Percentiles rank a stretch among this genome's conserved stretches.
Evolutionary conservation across 2,888 invertebrate genomes (phyloP).

Genomic region (Phasia obesa): DNA sequence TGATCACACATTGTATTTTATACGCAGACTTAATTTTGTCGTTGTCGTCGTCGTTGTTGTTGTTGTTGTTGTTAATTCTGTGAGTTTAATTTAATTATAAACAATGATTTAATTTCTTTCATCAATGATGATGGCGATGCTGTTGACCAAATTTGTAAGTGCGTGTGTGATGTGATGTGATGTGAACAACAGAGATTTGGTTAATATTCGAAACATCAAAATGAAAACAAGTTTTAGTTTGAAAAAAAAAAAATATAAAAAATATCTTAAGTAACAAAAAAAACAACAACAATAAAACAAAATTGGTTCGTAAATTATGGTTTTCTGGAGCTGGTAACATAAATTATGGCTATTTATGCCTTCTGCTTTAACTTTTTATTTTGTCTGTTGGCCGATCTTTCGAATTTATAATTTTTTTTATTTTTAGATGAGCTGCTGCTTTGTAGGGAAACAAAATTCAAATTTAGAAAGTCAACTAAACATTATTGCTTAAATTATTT

Average conservation of each 20-base stretch:
- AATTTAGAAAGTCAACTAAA: constrained; percentile 24
- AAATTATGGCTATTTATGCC: constrained; percentile 64
- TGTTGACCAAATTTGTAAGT: constrained; percentile 56
- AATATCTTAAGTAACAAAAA: constrained; percentile 9
- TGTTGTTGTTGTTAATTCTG: constrained; percentile 11
- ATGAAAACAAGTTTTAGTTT: constrained; percentile 47
- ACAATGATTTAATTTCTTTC: constrained; percentile 67
- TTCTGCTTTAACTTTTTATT: constrained; percentile 48
- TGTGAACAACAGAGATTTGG: not conserved
- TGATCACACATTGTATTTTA: constrained; percentile 68
- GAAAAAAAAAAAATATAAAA: not conserved
- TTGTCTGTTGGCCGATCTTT: constrained; percentile 37
- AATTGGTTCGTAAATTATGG: constrained; percentile 65
- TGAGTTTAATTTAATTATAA: constrained; percentile 64
- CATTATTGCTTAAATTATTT: not conserved
- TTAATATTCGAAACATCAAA: not conserved
- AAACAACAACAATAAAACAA: constrained; percentile 29
- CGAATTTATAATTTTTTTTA: constrained; percentile 31
- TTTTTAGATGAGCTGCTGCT: constrained; percentile 20
- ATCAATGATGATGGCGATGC: constrained; percentile 55
- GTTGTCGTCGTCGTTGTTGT: constrained; percentile 15
- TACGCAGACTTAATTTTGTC: constrained; percentile 8
- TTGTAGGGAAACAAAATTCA: not conserved
- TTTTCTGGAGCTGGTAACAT: constrained; percentile 62
- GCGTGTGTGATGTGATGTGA: constrained; percentile 53